Evolutionary conservation across 2,113 vertebrate species (phyloP).

Genomic region (Leucopternis melanops): DNA sequence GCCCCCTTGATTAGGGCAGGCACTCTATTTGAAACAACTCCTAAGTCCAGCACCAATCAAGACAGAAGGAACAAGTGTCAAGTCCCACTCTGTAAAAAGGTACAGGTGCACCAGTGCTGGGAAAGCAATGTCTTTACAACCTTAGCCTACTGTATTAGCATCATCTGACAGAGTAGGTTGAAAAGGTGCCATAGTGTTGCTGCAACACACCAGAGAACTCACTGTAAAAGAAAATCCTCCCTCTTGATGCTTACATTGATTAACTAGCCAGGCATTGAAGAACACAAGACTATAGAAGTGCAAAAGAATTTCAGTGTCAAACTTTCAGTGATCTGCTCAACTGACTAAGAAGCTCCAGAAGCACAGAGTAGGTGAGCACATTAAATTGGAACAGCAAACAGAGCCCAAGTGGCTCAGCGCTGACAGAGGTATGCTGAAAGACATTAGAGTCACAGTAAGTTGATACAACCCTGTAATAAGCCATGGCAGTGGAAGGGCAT

Average conservation of each 20-base stretch:
- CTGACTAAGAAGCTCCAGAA: neutral
- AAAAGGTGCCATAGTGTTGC: neutral
- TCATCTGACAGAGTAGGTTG: neutral
- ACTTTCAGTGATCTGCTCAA: neutral
- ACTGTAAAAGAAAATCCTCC: neutral
- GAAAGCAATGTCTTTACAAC: neutral
- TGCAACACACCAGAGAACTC: neutral
- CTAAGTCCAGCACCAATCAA: neutral
- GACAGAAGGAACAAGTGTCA: neutral
- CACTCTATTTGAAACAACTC: neutral
- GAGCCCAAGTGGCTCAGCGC: neutral
- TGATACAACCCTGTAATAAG: neutral
- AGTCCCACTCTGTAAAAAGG: neutral
- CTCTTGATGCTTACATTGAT: neutral
- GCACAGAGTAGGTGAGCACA: neutral
- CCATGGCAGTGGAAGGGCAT: fast-evolving
- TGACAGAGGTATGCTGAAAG: neutral
- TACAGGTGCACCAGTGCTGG: neutral
- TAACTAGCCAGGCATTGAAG: neutral
- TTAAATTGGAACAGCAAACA: neutral
- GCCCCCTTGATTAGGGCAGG: neutral
- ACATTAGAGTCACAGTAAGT: neutral
- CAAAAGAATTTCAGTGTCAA: neutral
- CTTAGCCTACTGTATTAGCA: neutral
- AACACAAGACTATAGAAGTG: neutral